A percentile compares a stretch with the other conserved stretches of the same genome.
Evolutionary conservation across 2,113 vertebrate genomes (phyloP).

Genomic region (human (Homo sapiens)): DNA sequence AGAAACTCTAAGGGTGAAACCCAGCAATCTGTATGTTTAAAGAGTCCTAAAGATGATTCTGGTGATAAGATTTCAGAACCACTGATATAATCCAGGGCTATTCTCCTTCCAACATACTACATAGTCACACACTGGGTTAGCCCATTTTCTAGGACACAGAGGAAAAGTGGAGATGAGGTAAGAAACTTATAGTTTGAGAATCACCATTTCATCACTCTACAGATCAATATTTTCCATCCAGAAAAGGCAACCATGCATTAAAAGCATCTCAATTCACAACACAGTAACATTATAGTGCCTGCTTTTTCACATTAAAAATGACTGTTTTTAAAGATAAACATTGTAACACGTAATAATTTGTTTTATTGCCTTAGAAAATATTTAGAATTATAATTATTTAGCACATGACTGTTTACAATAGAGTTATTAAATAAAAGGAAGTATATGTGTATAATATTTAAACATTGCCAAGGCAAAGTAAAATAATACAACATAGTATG

Average conservation of each 20-base stretch:
- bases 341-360: background rate
- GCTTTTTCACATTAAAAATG: conserved; percentile 1
- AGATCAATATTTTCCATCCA: background rate
- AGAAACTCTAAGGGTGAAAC: background rate
- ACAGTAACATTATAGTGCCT: background rate
- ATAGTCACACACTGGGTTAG: background rate
- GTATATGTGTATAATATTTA: background rate
- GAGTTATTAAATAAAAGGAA: background rate
- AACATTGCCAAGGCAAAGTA: background rate
- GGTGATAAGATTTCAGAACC: background rate
- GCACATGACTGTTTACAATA: background rate
- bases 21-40: background rate
- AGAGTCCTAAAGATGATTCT: background rate
- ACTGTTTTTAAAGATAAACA: background rate
- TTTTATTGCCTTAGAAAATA: background rate
- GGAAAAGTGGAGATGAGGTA: background rate
- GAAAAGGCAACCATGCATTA: background rate
- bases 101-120: background rate
- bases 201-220: background rate
- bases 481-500: background rate
- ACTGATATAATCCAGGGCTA: background rate
- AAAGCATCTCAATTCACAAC: background rate
- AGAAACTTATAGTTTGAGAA: background rate
- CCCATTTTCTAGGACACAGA: background rate
- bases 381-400: background rate